phyloP scores from a whole-genome alignment of 2,113 vertebrate species.

The Boleophthalmus pectinirostris region DNA sequence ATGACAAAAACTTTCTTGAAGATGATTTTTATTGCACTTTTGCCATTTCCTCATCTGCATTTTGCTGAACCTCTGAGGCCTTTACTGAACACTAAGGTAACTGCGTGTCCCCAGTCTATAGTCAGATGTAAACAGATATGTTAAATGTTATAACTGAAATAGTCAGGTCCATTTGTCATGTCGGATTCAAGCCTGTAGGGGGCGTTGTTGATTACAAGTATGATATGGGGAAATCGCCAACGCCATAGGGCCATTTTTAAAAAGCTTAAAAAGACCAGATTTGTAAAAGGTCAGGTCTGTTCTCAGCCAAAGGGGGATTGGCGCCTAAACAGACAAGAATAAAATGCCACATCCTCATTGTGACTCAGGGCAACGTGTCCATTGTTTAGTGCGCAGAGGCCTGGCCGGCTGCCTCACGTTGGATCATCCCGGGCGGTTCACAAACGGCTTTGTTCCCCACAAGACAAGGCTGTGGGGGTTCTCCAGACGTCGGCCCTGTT shows the following conservation, averaged over 20 bases:
- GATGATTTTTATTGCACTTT: neutral
- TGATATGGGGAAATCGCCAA: neutral
- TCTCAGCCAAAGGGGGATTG: neutral
- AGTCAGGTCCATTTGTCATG: constrained; percentile 11
- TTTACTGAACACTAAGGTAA: neutral
- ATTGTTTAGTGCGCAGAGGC: constrained; percentile 61
- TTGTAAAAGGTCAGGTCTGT: neutral
- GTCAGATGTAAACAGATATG: neutral
- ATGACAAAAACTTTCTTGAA: neutral
- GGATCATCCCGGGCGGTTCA: constrained; percentile 3
- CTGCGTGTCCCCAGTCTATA: neutral
- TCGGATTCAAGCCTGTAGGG: constrained; percentile 35
- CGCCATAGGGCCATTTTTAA: constrained; percentile 1
- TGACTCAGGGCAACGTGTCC: constrained; percentile 31
- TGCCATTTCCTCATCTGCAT: neutral
- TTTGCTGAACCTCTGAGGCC: neutral
- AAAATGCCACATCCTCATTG: neutral
- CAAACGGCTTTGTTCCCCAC: constrained; percentile 1
- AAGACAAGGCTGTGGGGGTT: constrained; percentile 6
- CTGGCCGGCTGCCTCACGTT: constrained; percentile 29
- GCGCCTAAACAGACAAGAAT: neutral
- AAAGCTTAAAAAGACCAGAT: neutral
- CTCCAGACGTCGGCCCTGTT: constrained; percentile 13
- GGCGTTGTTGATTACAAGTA: constrained; percentile 49
- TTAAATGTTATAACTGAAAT: neutral